Evolutionary conservation across 2,888 invertebrate genomes (phyloP), one percentile per base, ranked within the genome.

Genomic region (Lasioglossum leucozonium): DNA sequence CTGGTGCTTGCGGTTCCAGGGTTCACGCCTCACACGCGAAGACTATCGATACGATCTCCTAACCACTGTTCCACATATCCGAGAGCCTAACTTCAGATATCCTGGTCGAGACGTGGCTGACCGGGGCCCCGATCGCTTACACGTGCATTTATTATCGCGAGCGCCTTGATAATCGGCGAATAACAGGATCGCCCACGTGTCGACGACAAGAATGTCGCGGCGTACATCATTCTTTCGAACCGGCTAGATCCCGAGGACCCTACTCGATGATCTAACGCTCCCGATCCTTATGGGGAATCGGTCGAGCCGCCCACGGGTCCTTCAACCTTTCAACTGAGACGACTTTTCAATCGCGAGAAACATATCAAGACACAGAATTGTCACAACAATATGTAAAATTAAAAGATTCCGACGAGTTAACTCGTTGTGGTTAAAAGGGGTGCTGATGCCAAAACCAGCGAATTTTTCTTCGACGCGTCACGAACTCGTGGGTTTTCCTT

Each of bases 11-110:
- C 77, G 88, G 84, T 84, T 75, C 77, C 67, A 58, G 69, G 42
- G 58, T 84, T 88, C 82, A 67, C 85, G 44, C 85, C 84, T 86
- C 44, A 67, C 81, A 81, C 81, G 83, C 72, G 84, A 84, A 84
- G 77, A 47, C 37, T 18, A 51, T 51, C 72, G 81, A 86, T 87
- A 83, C 72, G 71, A 84, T 89, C 89, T 81, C 55, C 51, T 72
- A 72, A 81, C 72, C 74, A 72, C 82, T 88, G 87, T 86, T 82
- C 89, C 79, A 89, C 79, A 87, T 89, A 90, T 88, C 81, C 51
- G 79, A 77, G 58, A 72, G 51, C 79, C 78, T 79, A 51, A 77
- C 87, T 62, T 88, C 74, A 72, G 82, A 85, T 81, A 88, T 88
- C 85, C 85, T 87, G 88, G 51, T 88, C 74, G 84, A 88, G 84